Conservation (phyloP, 1,140 invertebrate species). For the Holotrichia oblita region DNA sequence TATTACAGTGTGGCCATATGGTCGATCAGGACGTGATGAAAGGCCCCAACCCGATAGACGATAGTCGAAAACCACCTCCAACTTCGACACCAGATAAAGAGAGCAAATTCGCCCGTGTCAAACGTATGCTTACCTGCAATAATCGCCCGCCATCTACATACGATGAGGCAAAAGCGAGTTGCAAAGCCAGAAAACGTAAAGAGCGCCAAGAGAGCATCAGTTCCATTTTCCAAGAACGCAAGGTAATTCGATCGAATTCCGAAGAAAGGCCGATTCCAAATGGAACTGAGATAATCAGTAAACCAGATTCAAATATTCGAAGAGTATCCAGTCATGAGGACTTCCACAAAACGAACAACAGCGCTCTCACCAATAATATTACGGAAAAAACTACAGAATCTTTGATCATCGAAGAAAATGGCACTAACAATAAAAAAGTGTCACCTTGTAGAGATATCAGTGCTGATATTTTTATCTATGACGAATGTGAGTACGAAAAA, state of each 20-base stretch:
- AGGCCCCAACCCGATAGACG: constrained; percentile 55
- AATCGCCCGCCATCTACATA: constrained; percentile 48
- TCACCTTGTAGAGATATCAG: constrained; percentile 51
- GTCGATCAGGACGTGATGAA: constrained; percentile 56
- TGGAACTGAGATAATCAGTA: constrained; percentile 57
- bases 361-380: constrained; percentile 59
- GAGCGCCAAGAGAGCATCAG: constrained; percentile 76
- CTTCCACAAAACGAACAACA: constrained; percentile 66
- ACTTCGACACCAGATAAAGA: constrained; percentile 47
- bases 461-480: constrained; percentile 47
- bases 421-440: constrained; percentile 44
- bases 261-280: constrained; percentile 67
- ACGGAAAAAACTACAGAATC: constrained; percentile 25
- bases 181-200: constrained; percentile 74
- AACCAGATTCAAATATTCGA: constrained; percentile 63
- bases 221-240: constrained; percentile 74
- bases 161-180: constrained; percentile 57
- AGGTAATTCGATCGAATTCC: constrained; percentile 79
- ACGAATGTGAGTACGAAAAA: constrained; percentile 59
- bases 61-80: constrained; percentile 44
- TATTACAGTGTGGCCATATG: constrained; percentile 51
- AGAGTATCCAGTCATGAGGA: constrained; percentile 73
- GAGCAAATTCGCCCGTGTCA: constrained; percentile 49
- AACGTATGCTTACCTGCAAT: constrained; percentile 47
- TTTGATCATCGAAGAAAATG: constrained; percentile 44